Conservation (phyloP, 2,797 vertebrate species). For the Anguilla anguilla region DNA sequence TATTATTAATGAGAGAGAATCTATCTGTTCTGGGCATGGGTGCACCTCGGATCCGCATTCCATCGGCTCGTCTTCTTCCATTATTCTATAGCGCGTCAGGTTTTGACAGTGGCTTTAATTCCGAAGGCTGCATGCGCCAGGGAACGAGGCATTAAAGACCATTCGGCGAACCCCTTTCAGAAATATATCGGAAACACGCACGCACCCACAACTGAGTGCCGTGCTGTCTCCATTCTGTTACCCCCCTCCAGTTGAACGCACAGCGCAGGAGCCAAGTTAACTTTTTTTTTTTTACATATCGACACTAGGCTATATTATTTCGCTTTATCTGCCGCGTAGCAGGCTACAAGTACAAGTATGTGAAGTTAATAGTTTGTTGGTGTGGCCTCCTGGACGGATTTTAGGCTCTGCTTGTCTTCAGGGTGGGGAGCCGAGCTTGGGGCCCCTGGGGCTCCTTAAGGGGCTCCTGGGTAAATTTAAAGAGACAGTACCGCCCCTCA, state of each 20-base stretch:
- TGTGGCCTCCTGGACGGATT: conserved; percentile 72
- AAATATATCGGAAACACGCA: conserved; percentile 50
- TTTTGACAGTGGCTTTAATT: conserved; percentile 38
- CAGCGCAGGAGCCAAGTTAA: conserved; percentile 71
- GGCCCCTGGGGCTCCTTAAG: conserved; percentile 98
- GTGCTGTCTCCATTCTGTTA: conserved; percentile 43
- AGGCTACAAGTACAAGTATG: conserved; percentile 32
- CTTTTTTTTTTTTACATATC: conserved; percentile 65
- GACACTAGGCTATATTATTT: conserved; percentile 31
- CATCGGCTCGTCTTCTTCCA: conserved; percentile 68
- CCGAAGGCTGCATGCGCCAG: conserved; percentile 36
- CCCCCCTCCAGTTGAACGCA: conserved; percentile 53
- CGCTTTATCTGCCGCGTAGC: conserved; percentile 36
- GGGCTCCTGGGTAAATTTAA: conserved; percentile 99
- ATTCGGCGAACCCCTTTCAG: conserved; percentile 57
- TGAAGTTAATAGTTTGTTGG: conserved; percentile 49
- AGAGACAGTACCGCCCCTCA: conserved; percentile 83
- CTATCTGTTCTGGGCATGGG: conserved; percentile 66
- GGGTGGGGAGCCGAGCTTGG: conserved; percentile 92
- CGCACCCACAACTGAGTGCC: conserved; percentile 48
- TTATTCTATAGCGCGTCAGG: conserved; percentile 57
- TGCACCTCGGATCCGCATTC: conserved; percentile 63
- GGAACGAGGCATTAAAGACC: conserved; percentile 48
- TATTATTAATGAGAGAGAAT: conserved; percentile 77
- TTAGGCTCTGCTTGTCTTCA: conserved; percentile 81